Conservation (phyloP, 2,888 invertebrate genomes). For the Elgonia sp. region DNA sequence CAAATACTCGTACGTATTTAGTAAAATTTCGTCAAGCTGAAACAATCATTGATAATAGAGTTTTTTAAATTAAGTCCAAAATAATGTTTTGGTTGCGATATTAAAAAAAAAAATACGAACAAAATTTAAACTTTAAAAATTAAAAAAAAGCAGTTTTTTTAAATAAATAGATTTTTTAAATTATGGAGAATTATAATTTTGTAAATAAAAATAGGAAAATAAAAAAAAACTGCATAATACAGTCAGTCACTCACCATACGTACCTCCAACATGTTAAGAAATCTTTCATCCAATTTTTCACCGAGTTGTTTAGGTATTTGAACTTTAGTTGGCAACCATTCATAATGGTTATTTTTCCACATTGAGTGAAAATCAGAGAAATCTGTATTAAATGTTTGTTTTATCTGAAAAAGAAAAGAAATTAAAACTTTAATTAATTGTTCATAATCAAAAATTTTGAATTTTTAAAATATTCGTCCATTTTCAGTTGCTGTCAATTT, state of each 20-base stretch:
- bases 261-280: constrained; percentile 87
- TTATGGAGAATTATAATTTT: not conserved
- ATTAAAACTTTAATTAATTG: constrained; percentile 27
- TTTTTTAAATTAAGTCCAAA: no score
- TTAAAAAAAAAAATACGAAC: no score
- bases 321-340: constrained; percentile 87
- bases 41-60: constrained; percentile 73
- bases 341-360: constrained; percentile 87
- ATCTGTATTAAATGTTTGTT: constrained; percentile 86
- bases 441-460: not conserved
- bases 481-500: no score
- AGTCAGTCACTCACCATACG: constrained; percentile 80
- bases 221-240: not conserved
- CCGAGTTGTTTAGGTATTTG: constrained; percentile 88
- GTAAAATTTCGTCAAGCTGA: constrained; percentile 88
- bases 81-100: no score
- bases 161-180: no score
- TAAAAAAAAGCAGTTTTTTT: no score
- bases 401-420: constrained; percentile 85
- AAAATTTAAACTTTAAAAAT: no score
- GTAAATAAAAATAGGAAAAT: no score
- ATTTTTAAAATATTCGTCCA: no score
- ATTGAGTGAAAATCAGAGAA: constrained; percentile 86
- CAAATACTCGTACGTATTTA: constrained; percentile 90
- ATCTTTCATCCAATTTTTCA: constrained; percentile 85